Evolutionary conservation across 2,888 invertebrate species (phyloP).

Genomic region (Tupiocoris notatus): DNA sequence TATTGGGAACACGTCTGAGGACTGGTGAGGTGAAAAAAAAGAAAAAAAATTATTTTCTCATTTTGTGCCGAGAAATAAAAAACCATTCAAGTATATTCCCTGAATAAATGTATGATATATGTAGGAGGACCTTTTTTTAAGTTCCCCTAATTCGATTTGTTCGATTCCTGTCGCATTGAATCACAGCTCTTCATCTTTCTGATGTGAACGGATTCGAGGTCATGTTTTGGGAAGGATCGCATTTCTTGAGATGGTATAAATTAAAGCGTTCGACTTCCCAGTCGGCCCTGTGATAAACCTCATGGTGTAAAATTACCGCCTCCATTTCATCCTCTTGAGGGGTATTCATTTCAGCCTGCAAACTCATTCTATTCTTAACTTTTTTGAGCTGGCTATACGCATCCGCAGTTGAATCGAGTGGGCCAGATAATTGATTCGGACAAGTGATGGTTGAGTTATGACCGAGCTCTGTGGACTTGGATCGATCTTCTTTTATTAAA

Average conservation of each 20-base stretch:
- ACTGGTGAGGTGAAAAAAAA: no score
- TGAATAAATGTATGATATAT: no score
- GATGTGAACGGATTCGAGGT: constrained; percentile 1
- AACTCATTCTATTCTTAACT: background rate
- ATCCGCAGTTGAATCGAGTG: background rate
- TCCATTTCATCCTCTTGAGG: background rate
- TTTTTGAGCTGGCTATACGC: background rate
- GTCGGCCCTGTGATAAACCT: constrained; percentile 16
- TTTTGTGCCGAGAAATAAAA: no score
- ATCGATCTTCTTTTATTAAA: background rate
- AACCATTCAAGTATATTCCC: no score
- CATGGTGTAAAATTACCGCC: constrained; percentile 14
- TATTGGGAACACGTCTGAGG: no score
- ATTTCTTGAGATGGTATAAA: constrained; percentile 18
- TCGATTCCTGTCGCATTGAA: background rate
- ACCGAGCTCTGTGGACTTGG: background rate
- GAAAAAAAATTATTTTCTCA: no score
- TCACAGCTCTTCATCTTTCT: background rate
- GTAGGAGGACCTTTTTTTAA: background rate
- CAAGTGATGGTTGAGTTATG: constrained; percentile 13
- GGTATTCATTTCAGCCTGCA: constrained; percentile 19
- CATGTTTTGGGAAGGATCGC: constrained; percentile 12
- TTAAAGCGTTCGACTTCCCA: constrained; percentile 13
- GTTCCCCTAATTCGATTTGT: background rate
- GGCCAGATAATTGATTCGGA: constrained; percentile 16